Conservation (phyloP, 2,113 vertebrate species). For the Scomber japonicus region DNA sequence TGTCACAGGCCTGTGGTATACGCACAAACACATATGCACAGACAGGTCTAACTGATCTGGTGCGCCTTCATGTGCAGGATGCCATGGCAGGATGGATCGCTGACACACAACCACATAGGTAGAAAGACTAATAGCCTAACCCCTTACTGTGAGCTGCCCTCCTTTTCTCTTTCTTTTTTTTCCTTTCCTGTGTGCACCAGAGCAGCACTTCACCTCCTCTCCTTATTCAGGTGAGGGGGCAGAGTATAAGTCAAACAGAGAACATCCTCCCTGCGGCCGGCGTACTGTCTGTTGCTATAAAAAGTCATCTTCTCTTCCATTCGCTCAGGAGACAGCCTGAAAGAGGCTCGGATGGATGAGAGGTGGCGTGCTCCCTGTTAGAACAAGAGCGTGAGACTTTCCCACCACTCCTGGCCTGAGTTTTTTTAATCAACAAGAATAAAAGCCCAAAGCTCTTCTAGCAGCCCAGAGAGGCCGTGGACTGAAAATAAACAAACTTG, state of each 20-base stretch:
- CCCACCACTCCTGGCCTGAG: not conserved
- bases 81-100: slow-evolving; percentile 1
- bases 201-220: slow-evolving; percentile 11
- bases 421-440: slow-evolving; percentile 10
- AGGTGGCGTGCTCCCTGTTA: slow-evolving; percentile 17
- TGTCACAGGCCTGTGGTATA: not conserved
- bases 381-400: not conserved
- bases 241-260: slow-evolving; percentile 42
- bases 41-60: not conserved
- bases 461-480: not conserved
- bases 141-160: slow-evolving; percentile 25
- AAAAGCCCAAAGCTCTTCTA: not conserved
- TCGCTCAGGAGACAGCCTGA: slow-evolving; percentile 23
- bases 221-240: slow-evolving; percentile 42
- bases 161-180: not conserved
- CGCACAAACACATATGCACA: not conserved
- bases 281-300: slow-evolving; percentile 8
- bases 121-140: slow-evolving; percentile 6
- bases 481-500: not conserved
- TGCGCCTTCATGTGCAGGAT: not conserved
- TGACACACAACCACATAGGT: not conserved
- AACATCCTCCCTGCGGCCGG: slow-evolving; percentile 12
- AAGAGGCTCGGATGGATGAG: slow-evolving; percentile 34
- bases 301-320: slow-evolving; percentile 42
- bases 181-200: not conserved